A percentile compares a stretch with the other conserved stretches of the same genome.
Conservation (phyloP, 35 echinoderm and acorn worm genomes). For the Lytechinus variegatus region DNA sequence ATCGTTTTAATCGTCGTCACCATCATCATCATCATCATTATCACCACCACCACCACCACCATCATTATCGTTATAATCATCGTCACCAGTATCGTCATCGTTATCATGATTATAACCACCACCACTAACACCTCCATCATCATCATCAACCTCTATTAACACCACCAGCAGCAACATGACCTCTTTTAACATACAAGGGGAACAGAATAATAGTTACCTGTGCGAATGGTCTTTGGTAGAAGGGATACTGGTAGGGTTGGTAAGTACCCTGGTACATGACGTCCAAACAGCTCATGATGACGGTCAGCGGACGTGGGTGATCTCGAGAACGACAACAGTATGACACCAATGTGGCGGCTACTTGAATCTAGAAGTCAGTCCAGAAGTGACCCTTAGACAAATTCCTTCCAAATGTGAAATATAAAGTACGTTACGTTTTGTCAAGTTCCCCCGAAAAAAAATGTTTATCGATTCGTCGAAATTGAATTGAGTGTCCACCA, state of each 20-base stretch:
- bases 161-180: not conserved
- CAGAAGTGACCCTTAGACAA: not conserved
- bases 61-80: no score
- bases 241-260: constrained; percentile 73
- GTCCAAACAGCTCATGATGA: constrained; percentile 78
- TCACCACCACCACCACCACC: not conserved
- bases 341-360: not conserved
- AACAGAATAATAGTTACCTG: constrained; percentile 59
- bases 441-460: not conserved
- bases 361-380: not conserved
- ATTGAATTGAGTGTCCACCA: not conserved
- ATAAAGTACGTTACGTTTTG: not conserved
- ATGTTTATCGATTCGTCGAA: not conserved
- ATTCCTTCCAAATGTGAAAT: not conserved
- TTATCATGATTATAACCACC: not conserved
- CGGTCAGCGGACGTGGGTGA: not conserved
- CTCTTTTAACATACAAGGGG: not conserved
- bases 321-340: not conserved
- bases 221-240: constrained; percentile 71
- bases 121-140: not conserved
- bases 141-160: not conserved
- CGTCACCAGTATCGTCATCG: not conserved
- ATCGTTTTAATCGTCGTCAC: no score
- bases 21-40: not conserved
- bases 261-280: constrained; percentile 81